These are phyloP conservation scores for Cinara cedri DNA, from an alignment of 2,888 invertebrate species.

Conservation along the genomic window DNA sequence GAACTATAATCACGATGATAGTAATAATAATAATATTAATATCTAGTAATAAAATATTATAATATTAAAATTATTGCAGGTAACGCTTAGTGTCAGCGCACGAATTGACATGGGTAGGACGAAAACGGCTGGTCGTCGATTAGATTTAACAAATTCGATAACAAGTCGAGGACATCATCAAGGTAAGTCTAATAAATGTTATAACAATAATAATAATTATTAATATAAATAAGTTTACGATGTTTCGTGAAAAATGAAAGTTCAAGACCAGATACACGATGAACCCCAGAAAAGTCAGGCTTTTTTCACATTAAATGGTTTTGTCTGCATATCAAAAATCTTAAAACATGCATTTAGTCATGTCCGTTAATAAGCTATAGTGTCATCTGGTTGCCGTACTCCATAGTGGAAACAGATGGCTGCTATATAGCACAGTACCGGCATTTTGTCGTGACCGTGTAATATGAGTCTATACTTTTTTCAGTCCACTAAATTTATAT, in stretches of 20 bases:
- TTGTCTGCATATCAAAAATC: too few species aligned
- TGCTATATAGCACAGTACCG: too few species aligned
- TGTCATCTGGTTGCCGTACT: too few species aligned
- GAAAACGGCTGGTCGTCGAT: slow-evolving; percentile 53
- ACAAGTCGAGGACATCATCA: slow-evolving; percentile 49
- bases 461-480: too few species aligned
- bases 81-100: slow-evolving; percentile 47
- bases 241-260: slow-evolving; percentile 53
- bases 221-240: slow-evolving; percentile 34
- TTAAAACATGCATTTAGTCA: too few species aligned
- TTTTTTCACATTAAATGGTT: too few species aligned
- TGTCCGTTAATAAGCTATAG: too few species aligned
- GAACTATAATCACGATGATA: not conserved
- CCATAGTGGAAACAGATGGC: too few species aligned
- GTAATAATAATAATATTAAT: slow-evolving; percentile 1
- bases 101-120: slow-evolving; percentile 57
- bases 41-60: slow-evolving; percentile 39
- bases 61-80: slow-evolving; percentile 51
- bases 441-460: too few species aligned
- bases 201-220: slow-evolving; percentile 26
- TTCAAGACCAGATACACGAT: slow-evolving; percentile 41
- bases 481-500: too few species aligned
- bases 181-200: slow-evolving; percentile 45
- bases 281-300: slow-evolving; percentile 40
- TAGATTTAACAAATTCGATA: slow-evolving; percentile 55